Evolutionary conservation across 30 jellyfish, hydroid and myxozoan genomes (phyloP).

Genomic region (Sanderia malayensis): DNA sequence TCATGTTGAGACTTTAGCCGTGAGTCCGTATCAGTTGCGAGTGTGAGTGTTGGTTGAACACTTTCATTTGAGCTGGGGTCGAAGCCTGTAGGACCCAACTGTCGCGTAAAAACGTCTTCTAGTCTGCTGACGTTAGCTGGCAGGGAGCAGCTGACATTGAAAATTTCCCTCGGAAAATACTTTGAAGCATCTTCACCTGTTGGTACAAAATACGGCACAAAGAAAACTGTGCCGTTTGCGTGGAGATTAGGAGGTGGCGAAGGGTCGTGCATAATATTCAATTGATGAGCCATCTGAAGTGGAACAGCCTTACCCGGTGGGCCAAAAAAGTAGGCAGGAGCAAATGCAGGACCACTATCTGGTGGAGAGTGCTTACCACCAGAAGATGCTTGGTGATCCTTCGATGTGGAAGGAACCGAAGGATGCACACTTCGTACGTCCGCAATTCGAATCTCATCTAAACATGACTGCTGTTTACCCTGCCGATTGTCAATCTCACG

Average conservation of each 20-base stretch:
- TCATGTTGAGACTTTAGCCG: too few species aligned
- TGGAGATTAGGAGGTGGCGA: constrained; percentile 24
- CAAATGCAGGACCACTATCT: neutral
- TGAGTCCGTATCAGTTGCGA: too few species aligned
- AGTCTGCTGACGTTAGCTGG: constrained; percentile 25
- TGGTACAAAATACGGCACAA: constrained; percentile 61
- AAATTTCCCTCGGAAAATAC: neutral
- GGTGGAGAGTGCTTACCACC: neutral
- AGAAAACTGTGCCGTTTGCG: constrained; percentile 41
- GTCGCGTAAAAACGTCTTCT: too few species aligned
- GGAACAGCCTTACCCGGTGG: constrained; percentile 7
- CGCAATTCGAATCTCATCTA: constrained; percentile 44
- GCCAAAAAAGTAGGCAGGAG: neutral
- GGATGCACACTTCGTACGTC: constrained; percentile 60
- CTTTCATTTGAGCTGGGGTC: too few species aligned
- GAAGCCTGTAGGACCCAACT: too few species aligned
- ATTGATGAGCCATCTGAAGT: constrained; percentile 4
- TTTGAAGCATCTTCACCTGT: constrained; percentile 18
- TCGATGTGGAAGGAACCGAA: constrained; percentile 1
- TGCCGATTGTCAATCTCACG: neutral
- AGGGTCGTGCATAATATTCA: neutral
- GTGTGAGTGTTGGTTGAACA: too few species aligned
- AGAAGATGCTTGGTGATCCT: neutral
- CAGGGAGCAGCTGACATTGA: neutral
- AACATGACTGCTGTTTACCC: neutral